These are phyloP conservation scores for Graphium colonna DNA, from an alignment of 2,888 invertebrate genomes.

Conservation along the genomic window DNA sequence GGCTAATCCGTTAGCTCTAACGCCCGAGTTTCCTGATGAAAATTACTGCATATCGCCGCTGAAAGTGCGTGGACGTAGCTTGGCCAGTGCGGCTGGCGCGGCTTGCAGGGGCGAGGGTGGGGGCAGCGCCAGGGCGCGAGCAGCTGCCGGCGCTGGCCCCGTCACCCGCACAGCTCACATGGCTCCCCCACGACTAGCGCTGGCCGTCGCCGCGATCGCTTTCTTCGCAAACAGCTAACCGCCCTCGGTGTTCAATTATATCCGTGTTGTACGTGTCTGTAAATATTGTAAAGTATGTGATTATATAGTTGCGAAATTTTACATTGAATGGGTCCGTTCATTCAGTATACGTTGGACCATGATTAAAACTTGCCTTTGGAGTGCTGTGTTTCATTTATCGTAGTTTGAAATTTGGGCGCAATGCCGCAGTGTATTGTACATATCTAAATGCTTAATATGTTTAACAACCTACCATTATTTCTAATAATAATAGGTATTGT, in stretches of 20 bases:
- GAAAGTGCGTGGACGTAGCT: constrained; percentile 88
- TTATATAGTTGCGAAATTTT: constrained; percentile 71
- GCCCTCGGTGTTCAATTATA: constrained; percentile 67
- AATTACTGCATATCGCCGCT: constrained; percentile 93
- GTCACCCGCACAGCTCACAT: constrained; percentile 29
- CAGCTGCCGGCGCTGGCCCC: constrained; percentile 44
- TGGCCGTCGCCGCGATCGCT: constrained; percentile 50
- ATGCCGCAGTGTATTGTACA: background rate
- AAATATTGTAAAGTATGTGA: constrained; percentile 75
- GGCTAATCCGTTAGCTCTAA: constrained; percentile 86
- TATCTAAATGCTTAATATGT: background rate
- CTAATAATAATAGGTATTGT: no score
- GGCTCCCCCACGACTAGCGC: constrained; percentile 38
- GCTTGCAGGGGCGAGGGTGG: constrained; percentile 66
- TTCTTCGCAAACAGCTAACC: constrained; percentile 63
- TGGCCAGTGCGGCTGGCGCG: constrained; percentile 77
- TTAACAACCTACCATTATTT: no score
- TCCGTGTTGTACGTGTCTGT: constrained; percentile 56
- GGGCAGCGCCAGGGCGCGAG: constrained; percentile 57
- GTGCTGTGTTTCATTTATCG: constrained; percentile 34
- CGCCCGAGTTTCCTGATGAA: constrained; percentile 83
- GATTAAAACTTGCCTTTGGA: constrained; percentile 77
- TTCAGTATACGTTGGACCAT: constrained; percentile 78
- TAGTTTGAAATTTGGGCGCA: background rate
- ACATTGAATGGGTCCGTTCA: constrained; percentile 78